Evolutionary conservation across 2,888 invertebrate species (phyloP).

Genomic region (Poecilobothrus nobilitatus): DNA sequence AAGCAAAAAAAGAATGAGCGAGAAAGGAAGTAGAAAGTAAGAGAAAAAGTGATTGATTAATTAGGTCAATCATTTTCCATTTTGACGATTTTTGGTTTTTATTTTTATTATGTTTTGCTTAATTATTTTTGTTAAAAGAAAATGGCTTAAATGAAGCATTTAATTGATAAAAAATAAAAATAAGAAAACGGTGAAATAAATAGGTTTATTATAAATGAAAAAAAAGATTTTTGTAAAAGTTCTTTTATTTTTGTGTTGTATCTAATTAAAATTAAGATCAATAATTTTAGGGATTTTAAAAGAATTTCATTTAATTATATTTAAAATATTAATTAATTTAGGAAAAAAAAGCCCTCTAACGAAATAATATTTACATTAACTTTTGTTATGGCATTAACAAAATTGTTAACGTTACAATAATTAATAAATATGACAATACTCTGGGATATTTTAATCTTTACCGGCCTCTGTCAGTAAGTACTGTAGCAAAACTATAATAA

Average conservation of each 20-base stretch:
- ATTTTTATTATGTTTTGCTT: background rate
- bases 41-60: background rate
- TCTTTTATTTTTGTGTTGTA: background rate
- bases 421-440: no score
- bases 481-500: no score
- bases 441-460: no score
- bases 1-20: background rate
- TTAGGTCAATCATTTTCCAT: constrained; percentile 2
- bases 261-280: background rate
- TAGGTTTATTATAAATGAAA: background rate
- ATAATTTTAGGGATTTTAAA: background rate
- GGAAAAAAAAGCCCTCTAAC: no score
- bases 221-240: background rate
- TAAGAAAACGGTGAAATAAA: no score
- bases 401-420: no score
- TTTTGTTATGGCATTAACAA: no score
- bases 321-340: no score
- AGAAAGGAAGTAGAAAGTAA: background rate
- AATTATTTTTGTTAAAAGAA: background rate
- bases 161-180: background rate
- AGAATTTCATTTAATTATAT: no score
- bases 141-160: background rate
- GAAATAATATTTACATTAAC: no score
- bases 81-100: background rate
- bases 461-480: no score